These are phyloP conservation scores for Tapirus terrestris DNA, from an alignment of 2,113 vertebrate genomes.

Conservation along the genomic window DNA sequence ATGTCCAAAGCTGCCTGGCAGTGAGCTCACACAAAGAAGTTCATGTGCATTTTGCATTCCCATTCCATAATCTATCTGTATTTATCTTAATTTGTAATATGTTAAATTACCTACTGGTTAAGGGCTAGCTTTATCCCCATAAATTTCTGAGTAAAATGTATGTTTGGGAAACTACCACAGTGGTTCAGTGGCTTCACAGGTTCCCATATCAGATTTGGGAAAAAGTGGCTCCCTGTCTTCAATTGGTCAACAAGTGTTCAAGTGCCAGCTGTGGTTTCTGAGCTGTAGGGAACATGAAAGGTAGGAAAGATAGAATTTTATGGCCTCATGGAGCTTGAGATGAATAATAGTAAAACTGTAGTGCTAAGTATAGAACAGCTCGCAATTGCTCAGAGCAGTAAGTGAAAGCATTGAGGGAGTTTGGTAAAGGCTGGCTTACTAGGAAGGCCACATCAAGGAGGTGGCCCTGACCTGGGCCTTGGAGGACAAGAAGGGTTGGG, in stretches of 20 bases:
- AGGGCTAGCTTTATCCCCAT: neutral
- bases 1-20: neutral
- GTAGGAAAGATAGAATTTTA: neutral
- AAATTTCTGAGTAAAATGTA: slow-evolving; percentile 13
- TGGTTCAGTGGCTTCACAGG: neutral
- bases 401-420: neutral
- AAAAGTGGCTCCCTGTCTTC: neutral
- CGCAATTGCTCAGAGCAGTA: neutral
- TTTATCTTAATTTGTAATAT: slow-evolving; percentile 36
- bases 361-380: neutral
- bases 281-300: neutral
- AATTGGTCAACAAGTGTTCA: neutral
- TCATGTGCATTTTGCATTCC: slow-evolving; percentile 27
- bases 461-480: neutral
- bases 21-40: neutral
- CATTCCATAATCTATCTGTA: neutral
- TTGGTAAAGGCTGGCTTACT: neutral
- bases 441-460: neutral
- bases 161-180: neutral
- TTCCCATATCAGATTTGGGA: neutral
- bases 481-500: neutral
- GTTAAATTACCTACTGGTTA: slow-evolving; percentile 12
- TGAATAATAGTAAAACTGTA: neutral
- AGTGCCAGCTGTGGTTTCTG: neutral
- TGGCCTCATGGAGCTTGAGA: neutral